A percentile compares a stretch with the other conserved stretches of the same genome.
phyloP scores from a whole-genome alignment of 2,113 vertebrate genomes.

The Scophthalmus maximus region DNA sequence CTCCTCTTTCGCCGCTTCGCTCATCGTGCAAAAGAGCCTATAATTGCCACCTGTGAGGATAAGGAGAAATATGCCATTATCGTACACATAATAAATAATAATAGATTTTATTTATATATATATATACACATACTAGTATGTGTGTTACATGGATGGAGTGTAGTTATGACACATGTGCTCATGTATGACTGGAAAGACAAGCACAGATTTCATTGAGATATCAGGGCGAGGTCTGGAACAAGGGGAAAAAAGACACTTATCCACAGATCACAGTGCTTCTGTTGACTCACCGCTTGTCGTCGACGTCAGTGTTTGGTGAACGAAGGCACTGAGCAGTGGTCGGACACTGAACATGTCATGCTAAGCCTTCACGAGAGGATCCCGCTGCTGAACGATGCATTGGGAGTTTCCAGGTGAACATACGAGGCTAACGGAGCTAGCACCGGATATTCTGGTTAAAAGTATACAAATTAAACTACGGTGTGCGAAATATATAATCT shows the following conservation, averaged over 20 bases:
- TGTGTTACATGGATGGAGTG: background rate
- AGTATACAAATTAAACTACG: background rate
- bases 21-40: conserved; percentile 65
- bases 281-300: conserved; percentile 61
- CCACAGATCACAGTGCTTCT: background rate
- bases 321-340: conserved; percentile 59
- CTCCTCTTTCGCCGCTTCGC: conserved; percentile 42
- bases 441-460: too few relatives aligned
- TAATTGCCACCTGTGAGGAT: conserved; percentile 47
- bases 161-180: background rate
- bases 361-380: conserved; percentile 1
- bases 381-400: background rate
- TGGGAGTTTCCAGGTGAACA: background rate
- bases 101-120: too few relatives aligned
- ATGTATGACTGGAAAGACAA: background rate
- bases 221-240: too few relatives aligned
- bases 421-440: conserved; percentile 11
- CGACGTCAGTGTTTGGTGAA: conserved; percentile 11
- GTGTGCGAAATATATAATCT: too few relatives aligned
- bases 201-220: too few relatives aligned
- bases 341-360: conserved; percentile 66
- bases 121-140: background rate
- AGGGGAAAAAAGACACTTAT: too few relatives aligned
- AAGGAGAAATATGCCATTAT: too few relatives aligned
- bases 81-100: background rate